Evolutionary conservation across 2,797 vertebrate genomes (phyloP).

Genomic region (Amniataba percoides): DNA sequence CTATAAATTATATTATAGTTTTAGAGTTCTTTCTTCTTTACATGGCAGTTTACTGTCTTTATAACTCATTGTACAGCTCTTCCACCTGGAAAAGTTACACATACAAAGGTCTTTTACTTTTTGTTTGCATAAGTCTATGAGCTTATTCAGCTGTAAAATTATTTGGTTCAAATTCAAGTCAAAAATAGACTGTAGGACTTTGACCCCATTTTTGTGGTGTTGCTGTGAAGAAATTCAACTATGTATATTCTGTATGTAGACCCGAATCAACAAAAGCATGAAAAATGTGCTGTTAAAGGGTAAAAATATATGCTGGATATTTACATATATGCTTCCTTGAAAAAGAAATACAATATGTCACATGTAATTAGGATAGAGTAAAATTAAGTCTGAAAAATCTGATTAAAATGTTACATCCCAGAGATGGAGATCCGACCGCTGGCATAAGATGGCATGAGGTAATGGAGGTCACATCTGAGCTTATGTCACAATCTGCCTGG

Average conservation of each 20-base stretch:
- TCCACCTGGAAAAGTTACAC: background rate
- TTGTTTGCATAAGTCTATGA: background rate
- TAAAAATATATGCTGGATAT: background rate
- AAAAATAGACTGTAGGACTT: background rate
- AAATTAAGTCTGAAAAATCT: constrained; percentile 16
- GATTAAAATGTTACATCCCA: constrained; percentile 27
- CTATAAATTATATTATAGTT: background rate
- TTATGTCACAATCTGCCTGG: constrained; percentile 51
- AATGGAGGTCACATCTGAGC: constrained; percentile 46
- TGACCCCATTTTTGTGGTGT: background rate
- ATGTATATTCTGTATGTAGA: background rate
- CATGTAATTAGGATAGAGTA: constrained; percentile 4
- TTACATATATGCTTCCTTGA: background rate
- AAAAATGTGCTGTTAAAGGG: background rate
- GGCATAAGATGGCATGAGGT: constrained; percentile 37
- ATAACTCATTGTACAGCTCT: background rate
- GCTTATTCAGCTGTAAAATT: background rate
- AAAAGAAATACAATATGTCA: background rate
- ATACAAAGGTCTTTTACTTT: background rate
- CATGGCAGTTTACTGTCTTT: background rate
- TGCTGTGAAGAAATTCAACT: background rate
- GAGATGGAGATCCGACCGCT: constrained; percentile 26
- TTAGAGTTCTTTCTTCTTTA: background rate
- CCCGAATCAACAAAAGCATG: constrained; percentile 3
- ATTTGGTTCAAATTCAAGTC: background rate